Evolutionary conservation across 2,888 invertebrate species (phyloP), one percentile per base, ranked within the genome.

Genomic region (Yponomeuta evonymella): DNA sequence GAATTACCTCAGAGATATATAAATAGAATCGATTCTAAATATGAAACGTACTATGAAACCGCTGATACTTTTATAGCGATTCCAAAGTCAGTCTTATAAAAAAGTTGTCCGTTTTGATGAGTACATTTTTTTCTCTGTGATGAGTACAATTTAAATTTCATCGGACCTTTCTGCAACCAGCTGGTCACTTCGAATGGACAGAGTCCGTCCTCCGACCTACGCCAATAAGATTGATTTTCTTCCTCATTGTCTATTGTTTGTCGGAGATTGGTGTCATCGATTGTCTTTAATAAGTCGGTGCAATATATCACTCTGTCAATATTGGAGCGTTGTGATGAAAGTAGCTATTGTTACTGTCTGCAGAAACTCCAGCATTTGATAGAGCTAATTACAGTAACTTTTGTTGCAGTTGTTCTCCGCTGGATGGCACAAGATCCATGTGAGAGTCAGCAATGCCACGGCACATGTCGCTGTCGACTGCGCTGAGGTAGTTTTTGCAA

Each of bases 381-480:
- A 9, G 29, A n/a, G 12, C 30, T 30, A 30, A 23, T 12, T 5
- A 4, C 1, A n/a, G n/a, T 23, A 48, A 69, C 2, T 29, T 71
- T 23, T 9, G 71, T 83, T 82, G 1, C 81, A 92, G 91, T 75
- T 92, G 11, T 92, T 89, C 73, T 74, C 79, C 3, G 78, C 83
- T 0, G 90, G 89, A 0, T 92, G 91, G 91, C 91, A 92, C 72
- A 91, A 91, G 73, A 71, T 91, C 1, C 90, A 91, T 68, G 82
- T 87, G 2, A 82, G 85, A 0, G 76, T 92, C 0, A 77, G 83
- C 2, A 89, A 89, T 58, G 77, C 82, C 2, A 86, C 87, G 0
- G 83, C 90, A 0, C 79, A 84, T 15, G 79, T 86, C 0, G 89
- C 91, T 0, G 85, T 92, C 0, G 91, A 92, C 71, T 92, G 91